Percentiles rank a stretch among this genome's conserved stretches.
Evolutionary conservation across 2,888 invertebrate species (phyloP).

Genomic region (Pimpla rufipes): DNA sequence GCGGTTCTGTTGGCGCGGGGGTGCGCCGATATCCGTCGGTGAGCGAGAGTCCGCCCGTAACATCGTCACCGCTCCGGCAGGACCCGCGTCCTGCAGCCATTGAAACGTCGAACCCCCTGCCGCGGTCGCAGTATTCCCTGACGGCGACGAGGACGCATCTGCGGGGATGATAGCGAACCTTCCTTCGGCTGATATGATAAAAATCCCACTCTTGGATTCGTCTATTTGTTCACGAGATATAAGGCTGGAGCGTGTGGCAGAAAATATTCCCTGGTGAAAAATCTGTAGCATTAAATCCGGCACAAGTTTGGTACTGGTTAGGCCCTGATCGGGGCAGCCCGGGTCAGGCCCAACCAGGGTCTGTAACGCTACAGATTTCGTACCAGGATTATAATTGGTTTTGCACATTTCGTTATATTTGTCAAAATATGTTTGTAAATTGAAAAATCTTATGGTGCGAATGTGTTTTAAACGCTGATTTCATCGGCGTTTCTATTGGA

Average conservation of each 20-base stretch:
- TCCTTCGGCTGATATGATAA: conserved; percentile 34
- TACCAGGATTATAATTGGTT: no score
- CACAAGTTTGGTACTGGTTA: no score
- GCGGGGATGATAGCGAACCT: conserved; percentile 37
- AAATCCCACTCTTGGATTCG: conserved; percentile 53
- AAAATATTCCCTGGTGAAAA: background rate
- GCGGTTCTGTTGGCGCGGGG: conserved; percentile 51
- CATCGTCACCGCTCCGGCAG: conserved; percentile 51
- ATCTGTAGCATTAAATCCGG: no score
- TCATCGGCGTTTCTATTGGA: no score
- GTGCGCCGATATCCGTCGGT: conserved; percentile 67
- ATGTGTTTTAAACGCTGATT: no score
- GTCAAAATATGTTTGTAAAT: no score
- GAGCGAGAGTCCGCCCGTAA: conserved; percentile 57
- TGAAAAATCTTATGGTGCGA: no score
- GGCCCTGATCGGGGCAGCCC: no score
- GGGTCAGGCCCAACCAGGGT: no score
- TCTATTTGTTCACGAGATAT: background rate
- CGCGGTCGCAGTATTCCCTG: conserved; percentile 44
- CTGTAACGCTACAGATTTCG: no score
- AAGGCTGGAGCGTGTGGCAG: background rate
- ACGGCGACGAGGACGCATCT: conserved; percentile 29
- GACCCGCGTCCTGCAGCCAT: conserved; percentile 48
- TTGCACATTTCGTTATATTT: no score
- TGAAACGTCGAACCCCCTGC: conserved; percentile 59